Conservation (phyloP, 2,888 invertebrate species). For the Nomada ferruginata region DNA sequence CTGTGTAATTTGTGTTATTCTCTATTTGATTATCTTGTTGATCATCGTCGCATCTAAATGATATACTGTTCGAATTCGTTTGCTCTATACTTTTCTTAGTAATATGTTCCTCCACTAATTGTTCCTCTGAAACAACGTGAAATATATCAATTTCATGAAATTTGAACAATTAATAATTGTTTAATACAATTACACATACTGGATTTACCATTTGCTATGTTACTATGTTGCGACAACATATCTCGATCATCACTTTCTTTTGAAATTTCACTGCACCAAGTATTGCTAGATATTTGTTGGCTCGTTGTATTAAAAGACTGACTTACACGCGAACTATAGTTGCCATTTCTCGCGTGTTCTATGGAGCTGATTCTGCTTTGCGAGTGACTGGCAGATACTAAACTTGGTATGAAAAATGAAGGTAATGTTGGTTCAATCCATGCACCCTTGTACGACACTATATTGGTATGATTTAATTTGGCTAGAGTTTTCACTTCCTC, state of each 20-base stretch:
- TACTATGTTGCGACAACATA: constrained; percentile 1
- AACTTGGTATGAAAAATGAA: constrained; percentile 24
- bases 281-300: constrained; percentile 9
- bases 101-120: constrained; percentile 58
- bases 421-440: constrained; percentile 89
- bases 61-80: constrained; percentile 73
- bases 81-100: constrained; percentile 47
- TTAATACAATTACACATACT: constrained; percentile 61
- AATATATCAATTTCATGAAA: constrained; percentile 65
- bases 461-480: constrained; percentile 91
- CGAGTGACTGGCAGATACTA: constrained; percentile 6
- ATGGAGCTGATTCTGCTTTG: background rate
- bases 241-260: constrained; percentile 19
- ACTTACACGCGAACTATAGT: constrained; percentile 35
- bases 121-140: constrained; percentile 64
- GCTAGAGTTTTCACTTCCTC: constrained; percentile 93
- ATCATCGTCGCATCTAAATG: constrained; percentile 73
- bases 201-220: constrained; percentile 42
- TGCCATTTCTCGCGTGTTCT: background rate
- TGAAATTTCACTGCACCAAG: constrained; percentile 6
- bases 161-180: constrained; percentile 53
- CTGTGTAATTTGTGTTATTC: constrained; percentile 42
- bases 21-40: constrained; percentile 16
- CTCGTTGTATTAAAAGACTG: constrained; percentile 12
- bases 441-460: constrained; percentile 93